Evolutionary conservation across 2,888 invertebrate genomes (phyloP).

Genomic region (Macaria notata): DNA sequence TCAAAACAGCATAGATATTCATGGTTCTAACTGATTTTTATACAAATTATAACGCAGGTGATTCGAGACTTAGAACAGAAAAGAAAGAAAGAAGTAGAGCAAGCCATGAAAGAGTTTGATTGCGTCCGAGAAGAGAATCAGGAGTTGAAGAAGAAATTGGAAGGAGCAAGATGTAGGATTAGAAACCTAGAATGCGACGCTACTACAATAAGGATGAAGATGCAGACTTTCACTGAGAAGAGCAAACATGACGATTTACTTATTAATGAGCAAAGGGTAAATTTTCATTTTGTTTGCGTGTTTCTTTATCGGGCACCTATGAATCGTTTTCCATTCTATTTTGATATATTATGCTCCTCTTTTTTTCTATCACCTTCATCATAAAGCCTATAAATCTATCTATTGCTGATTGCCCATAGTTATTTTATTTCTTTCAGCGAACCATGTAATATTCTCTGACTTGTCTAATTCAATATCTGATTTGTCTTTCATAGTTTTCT

Average conservation of each 20-base stretch:
- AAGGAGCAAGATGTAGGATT: constrained; percentile 86
- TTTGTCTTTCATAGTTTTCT: no score
- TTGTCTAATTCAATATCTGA: no score
- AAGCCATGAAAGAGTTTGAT: constrained; percentile 82
- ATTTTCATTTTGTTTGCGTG: constrained; percentile 10
- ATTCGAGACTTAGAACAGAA: constrained; percentile 80
- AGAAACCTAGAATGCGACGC: constrained; percentile 86
- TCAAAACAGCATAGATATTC: neutral
- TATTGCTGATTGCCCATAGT: no score
- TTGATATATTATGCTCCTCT: no score
- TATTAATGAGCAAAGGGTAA: constrained; percentile 84
- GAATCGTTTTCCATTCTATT: no score
- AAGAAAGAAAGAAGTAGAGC: constrained; percentile 82
- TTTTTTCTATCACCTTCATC: no score
- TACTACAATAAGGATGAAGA: constrained; percentile 80
- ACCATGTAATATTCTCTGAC: no score
- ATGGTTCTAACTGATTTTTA: neutral
- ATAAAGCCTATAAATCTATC: no score
- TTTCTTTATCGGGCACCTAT: no score
- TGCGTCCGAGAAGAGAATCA: constrained; percentile 79
- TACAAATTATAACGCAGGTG: constrained; percentile 42
- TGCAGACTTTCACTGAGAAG: constrained; percentile 83
- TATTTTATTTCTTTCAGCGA: no score
- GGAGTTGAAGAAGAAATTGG: constrained; percentile 83
- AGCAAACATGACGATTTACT: constrained; percentile 84